Conservation (phyloP, 1,140 invertebrate genomes). For the Rhagoletis pomonella region DNA sequence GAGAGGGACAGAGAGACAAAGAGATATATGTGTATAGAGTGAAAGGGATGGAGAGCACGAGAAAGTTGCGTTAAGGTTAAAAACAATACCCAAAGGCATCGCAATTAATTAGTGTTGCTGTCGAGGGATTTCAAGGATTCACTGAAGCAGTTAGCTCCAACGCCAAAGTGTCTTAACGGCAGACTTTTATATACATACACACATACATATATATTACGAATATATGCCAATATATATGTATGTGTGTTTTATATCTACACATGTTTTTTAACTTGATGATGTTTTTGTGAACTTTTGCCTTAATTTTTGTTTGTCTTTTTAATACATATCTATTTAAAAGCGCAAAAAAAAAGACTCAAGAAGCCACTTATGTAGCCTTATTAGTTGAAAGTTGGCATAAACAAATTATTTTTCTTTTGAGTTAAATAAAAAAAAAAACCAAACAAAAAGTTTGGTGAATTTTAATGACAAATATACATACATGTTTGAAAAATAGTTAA, state of each 20-base stretch:
- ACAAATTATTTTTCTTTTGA: no score
- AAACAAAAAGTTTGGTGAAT: no score
- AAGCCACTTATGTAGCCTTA: background rate
- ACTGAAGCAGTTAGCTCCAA: background rate
- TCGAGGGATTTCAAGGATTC: constrained; percentile 24
- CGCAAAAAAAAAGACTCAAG: background rate
- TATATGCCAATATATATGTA: background rate
- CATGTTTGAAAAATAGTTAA: no score
- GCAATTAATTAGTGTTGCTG: constrained; percentile 49
- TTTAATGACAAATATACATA: no score
- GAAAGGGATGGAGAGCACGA: background rate
- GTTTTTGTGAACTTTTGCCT: background rate
- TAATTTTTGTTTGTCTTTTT: constrained; percentile 42
- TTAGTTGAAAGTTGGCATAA: no score
- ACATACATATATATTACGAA: background rate
- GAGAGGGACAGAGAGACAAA: background rate
- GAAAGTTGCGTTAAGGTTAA: constrained; percentile 11
- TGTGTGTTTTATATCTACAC: background rate
- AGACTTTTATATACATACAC: background rate
- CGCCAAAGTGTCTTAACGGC: no score
- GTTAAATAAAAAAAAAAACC: no score
- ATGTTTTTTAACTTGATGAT: background rate
- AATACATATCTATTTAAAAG: background rate
- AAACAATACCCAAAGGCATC: constrained; percentile 35
- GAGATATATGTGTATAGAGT: background rate